A percentile compares a stretch with the other conserved stretches of the same genome.
phyloP scores from a whole-genome alignment of 2,797 vertebrate species.

The Periophthalmus magnuspinnatus region DNA sequence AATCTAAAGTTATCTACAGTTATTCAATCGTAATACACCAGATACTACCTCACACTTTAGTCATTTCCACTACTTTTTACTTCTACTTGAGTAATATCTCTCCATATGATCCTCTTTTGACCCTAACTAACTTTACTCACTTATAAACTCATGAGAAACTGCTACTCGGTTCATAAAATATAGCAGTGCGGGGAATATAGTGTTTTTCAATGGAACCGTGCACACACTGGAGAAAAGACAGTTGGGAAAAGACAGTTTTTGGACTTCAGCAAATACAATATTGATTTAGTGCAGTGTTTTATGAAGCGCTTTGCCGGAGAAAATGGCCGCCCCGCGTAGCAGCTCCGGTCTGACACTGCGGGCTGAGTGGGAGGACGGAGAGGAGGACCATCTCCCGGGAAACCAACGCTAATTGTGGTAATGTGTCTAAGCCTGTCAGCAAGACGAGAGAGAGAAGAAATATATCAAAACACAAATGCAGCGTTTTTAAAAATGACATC shows the following conservation, averaged over 20 bases:
- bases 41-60: no score
- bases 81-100: no score
- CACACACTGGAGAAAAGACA: background rate
- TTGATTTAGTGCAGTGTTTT: constrained; percentile 29
- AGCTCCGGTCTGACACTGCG: constrained; percentile 13
- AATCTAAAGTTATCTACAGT: no score
- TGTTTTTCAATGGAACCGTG: background rate
- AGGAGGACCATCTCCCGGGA: constrained; percentile 20
- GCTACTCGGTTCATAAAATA: background rate
- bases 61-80: no score
- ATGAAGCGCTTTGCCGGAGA: constrained; percentile 16
- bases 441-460: background rate
- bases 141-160: no score
- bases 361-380: constrained; percentile 15
- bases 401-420: constrained; percentile 46
- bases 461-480: constrained; percentile 46
- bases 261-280: constrained; percentile 5
- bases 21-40: no score
- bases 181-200: background rate
- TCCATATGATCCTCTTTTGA: background rate
- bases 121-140: background rate
- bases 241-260: background rate
- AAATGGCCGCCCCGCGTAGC: background rate
- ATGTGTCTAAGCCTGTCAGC: constrained; percentile 38
- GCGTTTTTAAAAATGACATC: constrained; percentile 45